phyloP scores from a whole-genome alignment of 2,888 invertebrate species.

The Thalpophila matura region DNA sequence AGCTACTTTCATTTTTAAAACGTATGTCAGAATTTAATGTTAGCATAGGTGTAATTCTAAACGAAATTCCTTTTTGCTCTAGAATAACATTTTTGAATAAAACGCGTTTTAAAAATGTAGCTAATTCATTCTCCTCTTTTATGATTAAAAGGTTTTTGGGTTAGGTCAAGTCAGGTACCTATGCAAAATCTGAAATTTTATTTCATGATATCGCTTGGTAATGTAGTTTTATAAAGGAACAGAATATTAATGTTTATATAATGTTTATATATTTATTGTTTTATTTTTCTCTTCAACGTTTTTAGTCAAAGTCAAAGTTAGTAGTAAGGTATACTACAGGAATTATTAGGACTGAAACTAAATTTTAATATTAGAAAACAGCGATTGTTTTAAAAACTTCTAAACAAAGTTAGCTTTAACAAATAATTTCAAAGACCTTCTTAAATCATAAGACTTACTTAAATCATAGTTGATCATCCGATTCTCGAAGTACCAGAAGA shows the following conservation, averaged over 20 bases:
- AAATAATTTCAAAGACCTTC: too few relatives aligned
- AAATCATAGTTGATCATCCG: slow-evolving; percentile 96
- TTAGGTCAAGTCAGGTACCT: neutral
- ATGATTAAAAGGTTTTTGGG: slow-evolving; percentile 5
- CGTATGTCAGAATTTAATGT: neutral
- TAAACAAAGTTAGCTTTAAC: too few relatives aligned
- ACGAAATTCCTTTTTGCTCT: slow-evolving; percentile 5
- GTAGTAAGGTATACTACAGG: too few relatives aligned
- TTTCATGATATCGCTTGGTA: slow-evolving; percentile 24
- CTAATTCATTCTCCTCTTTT: slow-evolving; percentile 9
- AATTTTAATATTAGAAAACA: too few relatives aligned
- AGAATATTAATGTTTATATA: too few relatives aligned
- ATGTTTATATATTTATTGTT: too few relatives aligned
- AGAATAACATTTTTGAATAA: neutral
- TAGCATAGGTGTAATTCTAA: neutral
- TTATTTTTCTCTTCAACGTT: neutral
- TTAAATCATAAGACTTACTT: slow-evolving; percentile 87
- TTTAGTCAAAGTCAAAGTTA: neutral
- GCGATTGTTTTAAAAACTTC: too few relatives aligned
- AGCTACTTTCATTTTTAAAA: neutral
- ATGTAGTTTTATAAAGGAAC: slow-evolving; percentile 5
- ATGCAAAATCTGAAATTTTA: slow-evolving; percentile 13
- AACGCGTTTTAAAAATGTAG: slow-evolving; percentile 13
- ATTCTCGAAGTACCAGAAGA: slow-evolving; percentile 96
- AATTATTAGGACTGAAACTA: too few relatives aligned